Evolutionary conservation across 2,888 invertebrate genomes (phyloP).

Genomic region (Scaptomyza cyrtandrae): DNA sequence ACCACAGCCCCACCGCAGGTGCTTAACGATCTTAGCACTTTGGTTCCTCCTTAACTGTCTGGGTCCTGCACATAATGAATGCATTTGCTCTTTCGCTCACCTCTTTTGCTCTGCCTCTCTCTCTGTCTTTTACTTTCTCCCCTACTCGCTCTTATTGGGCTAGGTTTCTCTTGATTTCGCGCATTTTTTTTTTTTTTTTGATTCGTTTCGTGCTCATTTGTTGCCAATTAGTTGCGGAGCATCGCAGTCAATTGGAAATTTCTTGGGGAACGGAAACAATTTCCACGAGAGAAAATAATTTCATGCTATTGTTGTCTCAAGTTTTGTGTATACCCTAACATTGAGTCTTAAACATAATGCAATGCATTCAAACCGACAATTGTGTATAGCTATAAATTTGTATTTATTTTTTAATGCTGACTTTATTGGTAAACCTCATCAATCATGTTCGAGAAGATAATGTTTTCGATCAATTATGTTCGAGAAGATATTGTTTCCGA

Average conservation of each 20-base stretch:
- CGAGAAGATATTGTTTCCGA: neutral
- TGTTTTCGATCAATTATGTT: neutral
- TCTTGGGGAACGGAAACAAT: slow-evolving; percentile 23
- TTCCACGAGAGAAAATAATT: slow-evolving; percentile 6
- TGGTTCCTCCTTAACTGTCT: slow-evolving; percentile 32
- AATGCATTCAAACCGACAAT: neutral
- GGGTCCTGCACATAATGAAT: slow-evolving; percentile 53
- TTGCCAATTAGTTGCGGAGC: slow-evolving; percentile 78
- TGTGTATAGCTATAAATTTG: neutral
- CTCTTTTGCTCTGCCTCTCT: neutral
- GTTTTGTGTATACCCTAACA: slow-evolving; percentile 9
- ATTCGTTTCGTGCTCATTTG: slow-evolving; percentile 71
- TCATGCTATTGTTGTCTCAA: slow-evolving; percentile 13
- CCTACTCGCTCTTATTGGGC: neutral
- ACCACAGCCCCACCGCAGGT: slow-evolving; percentile 6
- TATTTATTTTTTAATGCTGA: no score
- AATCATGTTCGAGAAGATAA: neutral
- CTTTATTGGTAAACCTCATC: neutral
- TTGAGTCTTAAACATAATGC: neutral
- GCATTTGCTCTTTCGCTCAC: slow-evolving; percentile 37
- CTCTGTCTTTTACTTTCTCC: neutral
- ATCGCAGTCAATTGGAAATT: slow-evolving; percentile 79
- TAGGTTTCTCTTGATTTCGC: slow-evolving; percentile 3
- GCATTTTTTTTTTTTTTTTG: slow-evolving; percentile 20
- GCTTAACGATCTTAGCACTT: slow-evolving; percentile 47